A percentile compares a stretch with the other conserved stretches of the same genome.
These are phyloP conservation scores for Calephelis perditalis DNA, from an alignment of 2,888 invertebrate species.

Conservation along the genomic window DNA sequence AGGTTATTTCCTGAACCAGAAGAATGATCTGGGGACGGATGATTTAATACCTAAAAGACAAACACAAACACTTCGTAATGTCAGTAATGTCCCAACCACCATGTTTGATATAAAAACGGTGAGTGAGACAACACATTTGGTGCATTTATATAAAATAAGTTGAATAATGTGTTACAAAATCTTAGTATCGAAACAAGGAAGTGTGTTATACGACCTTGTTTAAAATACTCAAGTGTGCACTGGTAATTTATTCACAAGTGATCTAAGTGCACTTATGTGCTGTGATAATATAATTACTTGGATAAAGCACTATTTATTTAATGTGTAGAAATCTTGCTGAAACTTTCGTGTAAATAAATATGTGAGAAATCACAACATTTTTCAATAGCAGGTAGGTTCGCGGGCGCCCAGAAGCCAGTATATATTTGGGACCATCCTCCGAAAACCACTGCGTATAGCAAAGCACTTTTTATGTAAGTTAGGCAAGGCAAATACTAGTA, in stretches of 20 bases:
- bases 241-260: slow-evolving; percentile 8
- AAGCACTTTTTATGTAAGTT: slow-evolving; percentile 29
- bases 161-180: background rate
- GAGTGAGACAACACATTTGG: slow-evolving; percentile 23
- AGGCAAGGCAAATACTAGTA: slow-evolving; percentile 15
- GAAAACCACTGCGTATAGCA: slow-evolving; percentile 51
- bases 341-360: slow-evolving; percentile 10
- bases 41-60: slow-evolving; percentile 76
- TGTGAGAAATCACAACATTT: slow-evolving; percentile 26
- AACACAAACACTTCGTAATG: slow-evolving; percentile 65
- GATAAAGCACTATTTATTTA: background rate
- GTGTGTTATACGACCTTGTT: background rate
- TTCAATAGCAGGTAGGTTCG: slow-evolving; percentile 46
- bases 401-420: slow-evolving; percentile 61
- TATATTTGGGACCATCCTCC: slow-evolving; percentile 47
- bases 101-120: slow-evolving; percentile 26
- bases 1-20: slow-evolving; percentile 77
- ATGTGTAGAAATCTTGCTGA: background rate
- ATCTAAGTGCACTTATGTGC: slow-evolving; percentile 1
- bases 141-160: slow-evolving; percentile 16
- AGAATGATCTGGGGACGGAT: slow-evolving; percentile 77
- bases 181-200: slow-evolving; percentile 1
- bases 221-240: background rate
- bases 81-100: slow-evolving; percentile 55
- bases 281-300: slow-evolving; percentile 2